Base-by-base conservation (phyloP, 2,797 vertebrate species). In the Sibirionetta formosa region DNA sequence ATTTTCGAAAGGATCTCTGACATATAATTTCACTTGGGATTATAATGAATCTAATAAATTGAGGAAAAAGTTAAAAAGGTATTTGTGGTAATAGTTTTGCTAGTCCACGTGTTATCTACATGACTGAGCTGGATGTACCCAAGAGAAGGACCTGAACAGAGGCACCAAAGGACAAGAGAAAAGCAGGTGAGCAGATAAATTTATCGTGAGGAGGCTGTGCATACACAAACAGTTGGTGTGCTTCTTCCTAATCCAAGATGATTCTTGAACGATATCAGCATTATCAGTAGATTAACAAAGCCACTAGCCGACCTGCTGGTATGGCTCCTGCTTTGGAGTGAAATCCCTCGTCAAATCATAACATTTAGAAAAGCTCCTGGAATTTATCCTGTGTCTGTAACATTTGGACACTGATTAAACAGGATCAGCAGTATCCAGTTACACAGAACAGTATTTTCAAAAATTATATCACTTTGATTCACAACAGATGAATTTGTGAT, bases 301-400 rank as follows among this genome's bases (percentile, higher is more conserved):
- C 69, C 68, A 22, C 90, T 23, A 51, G 61, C 31, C 53, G 81
- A 72, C 10, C 44, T 93, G 46, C 50, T 79, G 69, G 18, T 53
- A 35, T 0, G 81, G 27, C 61, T 83, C n/a, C 54, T 51, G n/a
- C n/a, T 69, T n/a, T 19, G 69, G 65, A 81, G 54, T 63, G 66
- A 95, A 96, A 94, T 65, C 58, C 27, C 38, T 91, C 27, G 54
- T 90, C 35, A 33, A 66, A 82, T 24, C 18, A 6, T 72, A 81
- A 93, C 76, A 76, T 94, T 96, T 94, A 90, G 82, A 94, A 96
- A 91, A 87, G 40, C 76, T 86, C 63, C 56, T 86, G 48, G 66
- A 87, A 94, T 88, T 86, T 89, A 61, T 58, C 54, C 63, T 78
- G 31, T 50, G 10, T 33, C 72, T 53, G 65, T 92, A 88, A 84